Base-by-base conservation (phyloP, 2,113 vertebrate species). In the zebrafish (Danio rerio) region DNA sequence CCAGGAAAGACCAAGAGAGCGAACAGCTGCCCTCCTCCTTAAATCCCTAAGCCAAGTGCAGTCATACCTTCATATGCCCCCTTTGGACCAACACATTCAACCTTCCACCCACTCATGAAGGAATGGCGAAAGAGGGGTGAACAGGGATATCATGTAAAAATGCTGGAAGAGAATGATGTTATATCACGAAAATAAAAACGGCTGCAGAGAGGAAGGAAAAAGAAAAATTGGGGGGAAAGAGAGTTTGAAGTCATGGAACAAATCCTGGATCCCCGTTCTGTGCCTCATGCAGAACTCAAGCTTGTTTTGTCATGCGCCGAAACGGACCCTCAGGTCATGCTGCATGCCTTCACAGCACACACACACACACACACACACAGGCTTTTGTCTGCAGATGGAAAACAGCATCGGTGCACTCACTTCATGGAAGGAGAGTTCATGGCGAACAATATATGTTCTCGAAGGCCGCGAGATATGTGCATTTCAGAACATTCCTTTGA, bases 21-120 rank as follows among this genome's bases (percentile, higher is more conserved):
- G 42, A 56, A 80, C 62, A 56, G 62, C 58, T 61, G 72, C 85
- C 70, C 62, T 58, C 50, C 55, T 59, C 62, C 47, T 69, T 11
- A 58, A 20, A 21, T 49, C 50, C n/a, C 58, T 69, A 50, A 8
- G 7, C 43, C 4, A 68, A 53, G n/a, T n/a, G n/a, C n/a, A n/a
- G 77, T 68, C 66, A 78, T 77, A 75, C 59, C 82, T 47, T 55
- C 49, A 66, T 55, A 59, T 78, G 58, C 45, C 73, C 81, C 82
- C 53, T 62, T 59, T 65, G 68, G 66, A 72, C 82, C 77, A 73
- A 70, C 79, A 86, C 85, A 66, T 81, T 86, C 20, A 56, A 81
- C 79, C 82, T 81, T 80, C 82, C 85, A 52, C 85, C 85, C 85
- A 86, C 85, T 68, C 61, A 73, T 68, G 68, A 71, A 84, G 53